Base-by-base conservation (phyloP, 2,113 vertebrate genomes). In the Zosterops pallidus region DNA sequence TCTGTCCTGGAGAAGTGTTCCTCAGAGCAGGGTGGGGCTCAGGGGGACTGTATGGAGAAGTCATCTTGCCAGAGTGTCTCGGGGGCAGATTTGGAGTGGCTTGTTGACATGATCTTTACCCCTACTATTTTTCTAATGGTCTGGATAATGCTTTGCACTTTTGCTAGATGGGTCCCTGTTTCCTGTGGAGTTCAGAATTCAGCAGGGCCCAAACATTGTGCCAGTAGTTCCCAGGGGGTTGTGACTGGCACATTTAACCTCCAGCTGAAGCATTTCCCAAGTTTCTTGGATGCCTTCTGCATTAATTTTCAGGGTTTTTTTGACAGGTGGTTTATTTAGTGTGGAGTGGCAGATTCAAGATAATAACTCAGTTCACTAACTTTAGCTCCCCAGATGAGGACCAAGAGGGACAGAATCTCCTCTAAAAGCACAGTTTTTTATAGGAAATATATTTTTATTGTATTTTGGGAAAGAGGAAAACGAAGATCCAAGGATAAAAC, bases 121-220 rank as follows among this genome's bases (percentile, higher is more conserved):
- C 14, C 14, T 39, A 4, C 23, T 42, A 3, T 64, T 86, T 44
- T 89, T 67, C 29, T 76, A 39, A 33, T 31, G 49, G 14, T 22
- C n/a, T 62, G 44, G 12, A 14, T 28, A 23, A 21, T 50, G 12
- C 4, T 0, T 9, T 56, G 22, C 1, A 0, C 33, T 44, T 37
- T 12, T 57, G 35, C n/a, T 65, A 22, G 37, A 9, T 44, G 23
- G 11, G 3, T 65, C 72, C 52, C 55, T 57, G 6, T 78, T 86
- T 62, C 17, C 65, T 53, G 22, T 21, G 47, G 55, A 9, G 46
- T 67, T 89, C n/a, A 20, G 56, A 53, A 74, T 37, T 47, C 52
- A 28, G n/a, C 39, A 6, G 31, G 28, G 25, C n/a, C 46, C 42
- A 39, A 76, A 35, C 23, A 6, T 5, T 33, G 25, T 35, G 24